Evolutionary conservation across 2,797 vertebrate genomes (phyloP).

Genomic region (Sebastes trivittatus): DNA sequence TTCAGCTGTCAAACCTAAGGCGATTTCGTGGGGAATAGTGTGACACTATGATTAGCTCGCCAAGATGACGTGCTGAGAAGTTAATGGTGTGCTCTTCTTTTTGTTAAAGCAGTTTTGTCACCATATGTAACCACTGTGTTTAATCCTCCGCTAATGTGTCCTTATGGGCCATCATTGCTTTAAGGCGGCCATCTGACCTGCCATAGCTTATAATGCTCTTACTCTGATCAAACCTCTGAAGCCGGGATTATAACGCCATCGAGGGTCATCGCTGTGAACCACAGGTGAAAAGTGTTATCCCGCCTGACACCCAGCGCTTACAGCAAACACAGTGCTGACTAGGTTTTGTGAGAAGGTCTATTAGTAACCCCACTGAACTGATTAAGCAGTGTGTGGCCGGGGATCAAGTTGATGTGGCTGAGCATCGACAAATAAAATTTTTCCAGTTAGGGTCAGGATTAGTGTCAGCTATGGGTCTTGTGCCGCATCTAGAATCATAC

Average conservation of each 20-base stretch:
- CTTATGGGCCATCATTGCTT: constrained; percentile 74
- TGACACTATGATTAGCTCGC: background rate
- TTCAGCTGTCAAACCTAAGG: background rate
- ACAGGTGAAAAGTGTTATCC: constrained; percentile 77
- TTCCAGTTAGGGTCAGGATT: background rate
- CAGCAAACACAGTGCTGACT: background rate
- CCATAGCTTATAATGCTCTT: constrained; percentile 87
- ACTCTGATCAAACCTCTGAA: constrained; percentile 76
- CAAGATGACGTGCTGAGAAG: background rate
- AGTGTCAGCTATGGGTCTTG: background rate
- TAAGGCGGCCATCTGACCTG: constrained; percentile 85
- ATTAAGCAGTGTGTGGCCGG: constrained; percentile 5
- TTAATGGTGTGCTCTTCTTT: background rate
- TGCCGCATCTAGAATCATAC: background rate
- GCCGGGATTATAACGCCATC: constrained; percentile 80
- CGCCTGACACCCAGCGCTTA: constrained; percentile 33
- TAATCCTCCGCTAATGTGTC: constrained; percentile 52
- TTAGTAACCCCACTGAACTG: constrained; percentile 37
- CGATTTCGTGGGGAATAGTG: background rate
- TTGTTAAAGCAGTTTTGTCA: constrained; percentile 26
- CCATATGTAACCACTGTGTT: background rate
- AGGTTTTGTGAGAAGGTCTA: constrained; percentile 18
- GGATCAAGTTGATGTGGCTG: background rate
- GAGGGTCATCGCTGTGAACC: constrained; percentile 82
- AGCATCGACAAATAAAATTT: background rate